Conservation (phyloP, 2,797 vertebrate species). For the Sebastes iracundus region DNA sequence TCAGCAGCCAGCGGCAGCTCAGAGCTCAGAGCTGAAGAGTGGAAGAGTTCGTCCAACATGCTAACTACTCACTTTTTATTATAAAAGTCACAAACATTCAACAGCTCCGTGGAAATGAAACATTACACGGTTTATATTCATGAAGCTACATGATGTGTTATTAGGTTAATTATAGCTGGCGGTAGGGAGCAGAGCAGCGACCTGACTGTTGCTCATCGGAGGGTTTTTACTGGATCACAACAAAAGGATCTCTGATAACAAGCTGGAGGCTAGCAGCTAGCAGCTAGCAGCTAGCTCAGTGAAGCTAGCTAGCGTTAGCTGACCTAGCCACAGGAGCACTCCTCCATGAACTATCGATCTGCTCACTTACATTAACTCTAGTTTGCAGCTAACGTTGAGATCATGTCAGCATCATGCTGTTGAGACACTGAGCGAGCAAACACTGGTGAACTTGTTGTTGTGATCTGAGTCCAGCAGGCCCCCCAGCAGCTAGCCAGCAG, state of each 20-base stretch:
- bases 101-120: not conserved
- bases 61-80: conserved; percentile 69
- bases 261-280: conserved; percentile 62
- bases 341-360: not conserved
- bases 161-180: not conserved
- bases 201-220: conserved; percentile 69
- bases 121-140: not conserved
- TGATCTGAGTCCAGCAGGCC: conserved; percentile 51
- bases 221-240: conserved; percentile 74
- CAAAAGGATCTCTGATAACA: conserved; percentile 83
- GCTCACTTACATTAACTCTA: not conserved
- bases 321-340: conserved; percentile 4
- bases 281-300: conserved; percentile 44
- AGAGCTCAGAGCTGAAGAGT: conserved; percentile 41
- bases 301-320: conserved; percentile 73
- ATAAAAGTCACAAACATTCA: conserved; percentile 11
- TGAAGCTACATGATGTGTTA: not conserved
- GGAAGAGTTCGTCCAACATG: conserved; percentile 69
- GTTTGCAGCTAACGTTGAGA: not conserved
- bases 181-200: conserved; percentile 35
- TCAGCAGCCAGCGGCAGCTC: conserved; percentile 68
- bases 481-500: conserved; percentile 58
- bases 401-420: not conserved
- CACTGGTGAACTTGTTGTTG: conserved; percentile 49
- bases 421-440: not conserved